phyloP scores from a whole-genome alignment of 2,113 vertebrate genomes.

The Silurus asotus region DNA sequence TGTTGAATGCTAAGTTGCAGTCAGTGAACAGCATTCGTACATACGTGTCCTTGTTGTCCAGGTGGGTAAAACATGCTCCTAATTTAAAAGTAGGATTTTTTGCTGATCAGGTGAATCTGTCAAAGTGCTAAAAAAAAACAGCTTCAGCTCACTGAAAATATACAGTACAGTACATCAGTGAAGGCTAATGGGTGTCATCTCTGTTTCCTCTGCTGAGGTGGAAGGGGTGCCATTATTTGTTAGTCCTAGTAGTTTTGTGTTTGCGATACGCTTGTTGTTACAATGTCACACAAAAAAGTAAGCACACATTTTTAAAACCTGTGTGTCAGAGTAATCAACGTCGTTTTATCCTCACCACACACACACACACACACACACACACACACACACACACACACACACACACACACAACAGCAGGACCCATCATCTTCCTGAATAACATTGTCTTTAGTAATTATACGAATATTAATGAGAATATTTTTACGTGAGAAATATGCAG shows the following conservation, averaged over 20 bases:
- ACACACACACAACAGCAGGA: constrained; percentile 3
- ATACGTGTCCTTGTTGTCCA: no score
- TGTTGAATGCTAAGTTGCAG: no score
- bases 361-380: no score
- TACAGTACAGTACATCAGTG: background rate
- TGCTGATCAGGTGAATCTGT: constrained; percentile 34
- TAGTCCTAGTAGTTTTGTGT: background rate
- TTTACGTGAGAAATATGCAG: constrained; percentile 18
- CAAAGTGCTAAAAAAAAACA: background rate
- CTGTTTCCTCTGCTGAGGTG: background rate
- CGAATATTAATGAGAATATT: constrained; percentile 11
- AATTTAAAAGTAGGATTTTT: constrained; percentile 42
- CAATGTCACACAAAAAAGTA: no score
- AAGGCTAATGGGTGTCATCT: background rate
- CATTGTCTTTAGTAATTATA: constrained; percentile 20
- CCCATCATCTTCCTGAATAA: constrained; percentile 1
- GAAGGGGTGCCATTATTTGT: background rate
- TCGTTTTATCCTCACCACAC: constrained; percentile 1
- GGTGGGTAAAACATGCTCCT: constrained; percentile 15
- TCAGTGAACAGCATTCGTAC: no score
- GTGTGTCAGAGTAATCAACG: no score
- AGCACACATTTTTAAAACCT: no score
- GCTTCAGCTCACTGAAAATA: background rate
- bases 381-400: background rate
- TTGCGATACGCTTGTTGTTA: background rate